Percentiles rank a stretch among this genome's conserved stretches.
These are phyloP conservation scores for Ochropacha duplaris DNA, from an alignment of 2,888 invertebrate genomes.

Conservation along the genomic window DNA sequence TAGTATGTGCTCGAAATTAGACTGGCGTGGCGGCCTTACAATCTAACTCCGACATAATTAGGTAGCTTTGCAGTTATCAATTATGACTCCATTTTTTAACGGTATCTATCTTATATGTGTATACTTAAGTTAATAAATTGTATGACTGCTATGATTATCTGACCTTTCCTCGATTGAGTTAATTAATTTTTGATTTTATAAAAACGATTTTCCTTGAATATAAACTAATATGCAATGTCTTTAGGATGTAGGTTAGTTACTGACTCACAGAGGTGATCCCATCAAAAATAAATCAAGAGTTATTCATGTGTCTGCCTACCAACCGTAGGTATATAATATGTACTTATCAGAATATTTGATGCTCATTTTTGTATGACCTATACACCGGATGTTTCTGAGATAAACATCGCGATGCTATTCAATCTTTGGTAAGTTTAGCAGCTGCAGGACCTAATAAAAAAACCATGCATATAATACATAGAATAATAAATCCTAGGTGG, in stretches of 20 bases:
- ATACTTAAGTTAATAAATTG: conserved; percentile 3
- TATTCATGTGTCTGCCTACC: background rate
- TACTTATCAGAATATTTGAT: background rate
- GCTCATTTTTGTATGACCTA: background rate
- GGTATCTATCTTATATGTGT: background rate
- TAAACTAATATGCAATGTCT: too few species aligned
- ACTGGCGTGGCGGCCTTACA: conserved; percentile 48
- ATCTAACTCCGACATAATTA: conserved; percentile 31
- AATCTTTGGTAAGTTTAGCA: background rate
- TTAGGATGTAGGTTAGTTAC: background rate
- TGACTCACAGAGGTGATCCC: background rate
- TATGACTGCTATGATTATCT: conserved; percentile 7
- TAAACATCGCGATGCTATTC: background rate
- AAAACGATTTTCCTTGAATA: background rate
- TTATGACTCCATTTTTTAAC: background rate
- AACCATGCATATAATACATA: too few species aligned
- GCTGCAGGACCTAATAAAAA: too few species aligned
- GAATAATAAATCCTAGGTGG: too few species aligned
- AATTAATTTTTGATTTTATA: background rate
- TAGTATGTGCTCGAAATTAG: conserved; percentile 50
- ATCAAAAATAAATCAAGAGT: background rate
- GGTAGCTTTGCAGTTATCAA: conserved; percentile 20
- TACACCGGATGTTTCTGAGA: background rate
- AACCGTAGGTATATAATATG: background rate
- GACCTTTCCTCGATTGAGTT: conserved; percentile 8